phyloP scores from a whole-genome alignment of 2,113 vertebrate species.

The Triplophysa rosa region DNA sequence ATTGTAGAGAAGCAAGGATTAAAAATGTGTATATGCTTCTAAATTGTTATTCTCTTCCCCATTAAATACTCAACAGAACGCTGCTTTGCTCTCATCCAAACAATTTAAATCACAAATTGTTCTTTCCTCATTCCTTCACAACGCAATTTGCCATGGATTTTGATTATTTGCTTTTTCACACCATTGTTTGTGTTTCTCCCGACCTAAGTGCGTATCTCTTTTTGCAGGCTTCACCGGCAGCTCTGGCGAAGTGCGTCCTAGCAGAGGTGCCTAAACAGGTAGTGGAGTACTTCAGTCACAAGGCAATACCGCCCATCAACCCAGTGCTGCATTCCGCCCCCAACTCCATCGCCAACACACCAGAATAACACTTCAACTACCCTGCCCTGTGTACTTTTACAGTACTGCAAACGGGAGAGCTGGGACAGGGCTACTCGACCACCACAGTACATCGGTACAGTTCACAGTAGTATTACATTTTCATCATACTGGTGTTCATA shows the following conservation, averaged over 20 bases:
- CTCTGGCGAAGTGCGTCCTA: conserved; percentile 90
- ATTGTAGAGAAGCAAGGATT: conserved; percentile 15
- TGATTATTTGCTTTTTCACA: not conserved
- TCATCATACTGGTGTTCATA: conserved; percentile 62
- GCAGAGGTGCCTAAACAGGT: conserved; percentile 94
- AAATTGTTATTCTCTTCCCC: not conserved
- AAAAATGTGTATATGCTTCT: conserved; percentile 33
- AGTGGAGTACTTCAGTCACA: conserved; percentile 93
- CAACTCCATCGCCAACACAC: conserved; percentile 71
- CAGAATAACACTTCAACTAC: conserved; percentile 68
- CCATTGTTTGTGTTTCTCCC: conserved; percentile 33
- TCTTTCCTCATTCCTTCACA: conserved; percentile 7
- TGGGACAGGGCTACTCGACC: conserved; percentile 30
- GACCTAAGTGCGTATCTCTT: conserved; percentile 19
- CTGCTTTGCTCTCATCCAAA: conserved; percentile 26
- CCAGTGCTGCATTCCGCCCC: conserved; percentile 68
- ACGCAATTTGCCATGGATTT: conserved; percentile 22
- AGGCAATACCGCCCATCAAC: conserved; percentile 81
- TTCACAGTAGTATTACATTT: conserved; percentile 55
- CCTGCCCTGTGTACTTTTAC: conserved; percentile 43
- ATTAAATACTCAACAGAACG: not conserved
- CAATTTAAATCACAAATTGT: conserved; percentile 4
- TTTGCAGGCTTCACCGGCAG: conserved; percentile 85
- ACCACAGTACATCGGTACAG: conserved; percentile 22
- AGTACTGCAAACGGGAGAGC: conserved; percentile 43